Evolutionary conservation across 2,888 invertebrate genomes (phyloP).

Genomic region (Pheosia gnoma): DNA sequence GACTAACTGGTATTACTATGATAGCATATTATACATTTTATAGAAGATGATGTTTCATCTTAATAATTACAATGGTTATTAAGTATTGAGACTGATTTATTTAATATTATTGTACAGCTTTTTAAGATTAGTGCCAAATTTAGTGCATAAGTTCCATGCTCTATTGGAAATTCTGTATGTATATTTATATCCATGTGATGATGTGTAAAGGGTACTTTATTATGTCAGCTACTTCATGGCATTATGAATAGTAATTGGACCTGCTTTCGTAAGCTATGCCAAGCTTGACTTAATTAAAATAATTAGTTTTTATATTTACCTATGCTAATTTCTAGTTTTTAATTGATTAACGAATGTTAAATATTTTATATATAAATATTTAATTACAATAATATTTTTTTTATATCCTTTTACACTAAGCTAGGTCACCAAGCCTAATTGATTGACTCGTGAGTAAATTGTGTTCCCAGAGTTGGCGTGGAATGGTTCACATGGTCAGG

Average conservation of each 20-base stretch:
- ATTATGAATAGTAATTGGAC: not conserved
- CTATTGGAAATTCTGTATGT: not conserved
- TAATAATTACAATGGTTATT: constrained; percentile 18
- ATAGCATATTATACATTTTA: no score
- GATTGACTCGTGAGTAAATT: no score
- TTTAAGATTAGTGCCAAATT: constrained; percentile 3
- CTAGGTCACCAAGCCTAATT: no score
- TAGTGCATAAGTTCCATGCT: not conserved
- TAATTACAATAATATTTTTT: not conserved
- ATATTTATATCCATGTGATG: not conserved
- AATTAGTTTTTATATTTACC: not conserved
- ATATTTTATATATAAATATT: not conserved
- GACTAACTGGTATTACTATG: no score
- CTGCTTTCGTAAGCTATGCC: not conserved
- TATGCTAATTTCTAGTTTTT: not conserved
- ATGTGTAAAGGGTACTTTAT: no score
- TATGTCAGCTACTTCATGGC: not conserved
- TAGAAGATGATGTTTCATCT: not conserved
- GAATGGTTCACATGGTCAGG: no score
- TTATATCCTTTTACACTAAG: not conserved
- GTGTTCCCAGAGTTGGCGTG: no score
- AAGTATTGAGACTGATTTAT: constrained; percentile 12
- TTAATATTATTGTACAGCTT: not conserved
- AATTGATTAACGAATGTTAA: not conserved
- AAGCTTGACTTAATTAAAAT: not conserved